These are phyloP conservation scores for Takifugu bimaculatus DNA, from an alignment of 2,113 vertebrate species.

Conservation along the genomic window DNA sequence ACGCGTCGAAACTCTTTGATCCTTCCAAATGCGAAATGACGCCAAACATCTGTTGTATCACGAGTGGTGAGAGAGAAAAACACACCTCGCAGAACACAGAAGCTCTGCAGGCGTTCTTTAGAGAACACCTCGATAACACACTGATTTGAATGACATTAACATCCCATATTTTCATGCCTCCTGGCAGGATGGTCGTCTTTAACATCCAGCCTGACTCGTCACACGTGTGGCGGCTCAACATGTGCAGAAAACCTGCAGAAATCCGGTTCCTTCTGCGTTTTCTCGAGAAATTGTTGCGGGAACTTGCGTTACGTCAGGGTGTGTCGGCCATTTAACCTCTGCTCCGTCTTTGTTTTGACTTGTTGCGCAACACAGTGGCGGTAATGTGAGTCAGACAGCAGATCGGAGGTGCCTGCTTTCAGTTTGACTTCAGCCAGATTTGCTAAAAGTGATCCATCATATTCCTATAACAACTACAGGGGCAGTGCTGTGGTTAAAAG, in stretches of 20 bases:
- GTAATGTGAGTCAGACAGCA: no score
- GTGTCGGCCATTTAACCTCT: conserved; percentile 19
- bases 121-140: background rate
- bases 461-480: no score
- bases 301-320: conserved; percentile 13
- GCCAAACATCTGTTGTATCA: conserved; percentile 24
- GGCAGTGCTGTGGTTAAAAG: no score
- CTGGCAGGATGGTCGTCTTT: no score
- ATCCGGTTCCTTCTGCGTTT: no score
- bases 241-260: no score
- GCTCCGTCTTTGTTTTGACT: conserved; percentile 22
- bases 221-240: no score
- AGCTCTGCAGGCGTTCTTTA: background rate
- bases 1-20: conserved; percentile 7
- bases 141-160: conserved; percentile 31
- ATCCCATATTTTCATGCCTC: background rate
- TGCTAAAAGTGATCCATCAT: no score
- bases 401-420: no score
- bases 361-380: conserved; percentile 19
- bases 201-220: no score
- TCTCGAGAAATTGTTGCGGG: conserved; percentile 14
- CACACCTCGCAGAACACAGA: background rate
- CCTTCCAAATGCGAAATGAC: conserved; percentile 17
- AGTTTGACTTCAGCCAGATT: no score
- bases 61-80: background rate